A percentile compares a stretch with the other conserved stretches of the same genome.
Conservation (phyloP, 2,113 vertebrate genomes). For the Myrmecophaga tridactyla region DNA sequence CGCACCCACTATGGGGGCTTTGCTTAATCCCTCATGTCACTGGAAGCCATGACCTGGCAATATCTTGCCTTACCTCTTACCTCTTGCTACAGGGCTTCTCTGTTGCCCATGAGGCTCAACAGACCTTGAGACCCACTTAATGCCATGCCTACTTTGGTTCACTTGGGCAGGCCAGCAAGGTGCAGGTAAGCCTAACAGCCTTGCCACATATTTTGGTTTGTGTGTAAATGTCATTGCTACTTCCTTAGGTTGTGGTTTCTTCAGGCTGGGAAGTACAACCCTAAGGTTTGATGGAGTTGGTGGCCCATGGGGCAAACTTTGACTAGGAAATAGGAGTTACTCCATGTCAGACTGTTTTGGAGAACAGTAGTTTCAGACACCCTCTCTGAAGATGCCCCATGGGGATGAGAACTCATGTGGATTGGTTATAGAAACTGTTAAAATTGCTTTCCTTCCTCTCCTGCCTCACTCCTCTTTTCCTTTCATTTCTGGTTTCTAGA, state of each 20-base stretch:
- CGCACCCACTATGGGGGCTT: not conserved
- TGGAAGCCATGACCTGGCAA: not conserved
- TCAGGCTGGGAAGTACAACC: no score
- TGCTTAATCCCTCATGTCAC: accelerated
- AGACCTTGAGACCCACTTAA: not conserved
- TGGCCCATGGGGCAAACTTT: not conserved
- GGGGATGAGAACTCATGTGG: not conserved
- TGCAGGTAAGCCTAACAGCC: not conserved
- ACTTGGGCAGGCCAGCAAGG: accelerated
- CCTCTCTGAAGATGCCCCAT: not conserved
- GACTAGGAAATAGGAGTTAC: not conserved
- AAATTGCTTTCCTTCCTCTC: not conserved
- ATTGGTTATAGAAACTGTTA: not conserved
- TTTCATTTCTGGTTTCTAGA: not conserved
- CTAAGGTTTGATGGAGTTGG: not conserved
- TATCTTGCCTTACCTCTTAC: not conserved
- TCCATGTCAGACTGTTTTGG: not conserved
- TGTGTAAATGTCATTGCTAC: no score
- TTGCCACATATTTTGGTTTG: accelerated
- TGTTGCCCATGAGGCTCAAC: not conserved
- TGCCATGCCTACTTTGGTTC: accelerated
- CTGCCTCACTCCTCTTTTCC: not conserved
- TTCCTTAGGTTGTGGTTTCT: not conserved
- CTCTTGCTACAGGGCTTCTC: not conserved
- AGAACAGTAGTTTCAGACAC: not conserved